Percentiles rank a stretch among this genome's conserved stretches.
Conservation (phyloP, 2,888 invertebrate genomes). For the Itoplectis maculator region DNA sequence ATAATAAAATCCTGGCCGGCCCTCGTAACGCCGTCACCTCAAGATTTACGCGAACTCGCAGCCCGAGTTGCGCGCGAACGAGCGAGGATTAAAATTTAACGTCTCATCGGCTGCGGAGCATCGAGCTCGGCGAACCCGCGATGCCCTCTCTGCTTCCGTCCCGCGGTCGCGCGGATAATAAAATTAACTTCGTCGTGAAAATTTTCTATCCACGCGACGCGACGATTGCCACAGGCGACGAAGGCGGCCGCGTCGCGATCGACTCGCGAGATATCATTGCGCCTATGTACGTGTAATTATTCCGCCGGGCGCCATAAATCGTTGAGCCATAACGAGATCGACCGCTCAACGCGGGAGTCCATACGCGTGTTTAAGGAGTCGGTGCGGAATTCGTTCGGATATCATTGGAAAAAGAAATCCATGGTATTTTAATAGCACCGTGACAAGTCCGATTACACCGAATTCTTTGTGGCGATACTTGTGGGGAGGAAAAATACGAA, state of each 20-base stretch:
- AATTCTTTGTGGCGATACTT: slow-evolving; percentile 47
- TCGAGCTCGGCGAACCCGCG: background rate
- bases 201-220: background rate
- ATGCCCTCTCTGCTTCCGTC: background rate
- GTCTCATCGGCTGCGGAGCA: slow-evolving; percentile 25
- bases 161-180: slow-evolving; percentile 7
- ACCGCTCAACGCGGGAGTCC: slow-evolving; percentile 37
- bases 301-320: slow-evolving; percentile 31
- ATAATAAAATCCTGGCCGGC: slow-evolving; percentile 63
- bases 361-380: background rate
- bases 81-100: slow-evolving; percentile 57
- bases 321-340: slow-evolving; percentile 15
- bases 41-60: slow-evolving; percentile 61
- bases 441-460: slow-evolving; percentile 52
- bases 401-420: too few species aligned
- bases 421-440: slow-evolving; percentile 4
- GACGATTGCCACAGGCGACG: slow-evolving; percentile 20
- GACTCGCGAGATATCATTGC: slow-evolving; percentile 32
- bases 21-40: slow-evolving; percentile 62
- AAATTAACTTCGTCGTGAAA: slow-evolving; percentile 36
- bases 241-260: slow-evolving; percentile 19
- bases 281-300: slow-evolving; percentile 61
- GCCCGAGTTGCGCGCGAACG: slow-evolving; percentile 37
- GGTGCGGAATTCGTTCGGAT: too few species aligned
- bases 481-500: slow-evolving; percentile 29